These are phyloP conservation scores for Pterocles orientalis DNA, from an alignment of 2,113 vertebrate species.

Conservation along the genomic window DNA sequence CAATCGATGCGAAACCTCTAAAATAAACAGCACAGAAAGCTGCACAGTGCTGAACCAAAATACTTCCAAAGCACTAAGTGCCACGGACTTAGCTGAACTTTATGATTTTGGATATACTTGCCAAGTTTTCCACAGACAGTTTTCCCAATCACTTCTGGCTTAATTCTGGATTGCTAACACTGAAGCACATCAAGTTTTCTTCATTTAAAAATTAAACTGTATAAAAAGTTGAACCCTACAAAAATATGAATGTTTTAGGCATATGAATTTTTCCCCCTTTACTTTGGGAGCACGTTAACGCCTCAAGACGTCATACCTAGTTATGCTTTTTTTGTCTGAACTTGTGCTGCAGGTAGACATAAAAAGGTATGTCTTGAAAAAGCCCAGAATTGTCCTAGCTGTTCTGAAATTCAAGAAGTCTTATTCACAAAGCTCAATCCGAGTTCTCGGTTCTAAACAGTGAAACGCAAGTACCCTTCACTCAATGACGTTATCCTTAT, in stretches of 20 bases:
- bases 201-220: not conserved
- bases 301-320: not conserved
- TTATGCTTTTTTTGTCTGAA: not conserved
- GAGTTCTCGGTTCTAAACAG: not conserved
- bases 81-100: not conserved
- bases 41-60: not conserved
- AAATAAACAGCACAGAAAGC: not conserved
- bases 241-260: not conserved
- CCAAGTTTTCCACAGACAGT: not conserved
- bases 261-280: not conserved
- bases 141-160: not conserved
- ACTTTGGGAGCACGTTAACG: not conserved
- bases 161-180: not conserved
- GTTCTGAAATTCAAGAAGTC: not conserved
- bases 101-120: not conserved
- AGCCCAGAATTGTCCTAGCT: not conserved
- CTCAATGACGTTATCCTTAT: not conserved
- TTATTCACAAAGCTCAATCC: not conserved
- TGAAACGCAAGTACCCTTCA: not conserved
- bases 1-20: not conserved
- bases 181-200: not conserved
- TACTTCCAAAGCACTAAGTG: not conserved
- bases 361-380: not conserved
- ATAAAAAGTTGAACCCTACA: not conserved
- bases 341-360: not conserved